Evolutionary conservation across 2,113 vertebrate species (phyloP).

Genomic region (Mus spicilegus): DNA sequence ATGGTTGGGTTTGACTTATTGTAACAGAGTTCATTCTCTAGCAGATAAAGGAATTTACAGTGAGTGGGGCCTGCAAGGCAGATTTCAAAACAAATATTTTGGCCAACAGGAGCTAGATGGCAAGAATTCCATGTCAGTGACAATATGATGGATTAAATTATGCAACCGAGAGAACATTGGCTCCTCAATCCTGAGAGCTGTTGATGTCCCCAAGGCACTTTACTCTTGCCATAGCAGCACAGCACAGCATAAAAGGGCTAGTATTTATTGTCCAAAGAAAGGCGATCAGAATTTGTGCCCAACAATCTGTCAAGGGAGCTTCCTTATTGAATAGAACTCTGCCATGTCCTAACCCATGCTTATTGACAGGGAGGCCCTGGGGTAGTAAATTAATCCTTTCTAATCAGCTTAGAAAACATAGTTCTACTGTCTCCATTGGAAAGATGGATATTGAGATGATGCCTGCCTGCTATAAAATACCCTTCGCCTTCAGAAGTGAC

Average conservation of each 20-base stretch:
- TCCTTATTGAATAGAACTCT: constrained; percentile 3
- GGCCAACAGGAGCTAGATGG: background rate
- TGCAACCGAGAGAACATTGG: background rate
- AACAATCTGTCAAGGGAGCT: background rate
- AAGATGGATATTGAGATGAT: background rate
- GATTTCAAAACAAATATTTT: constrained; percentile 47
- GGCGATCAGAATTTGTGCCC: constrained; percentile 27
- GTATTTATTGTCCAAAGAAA: constrained; percentile 51
- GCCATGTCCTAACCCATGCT: constrained; percentile 1
- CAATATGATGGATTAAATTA: constrained; percentile 19
- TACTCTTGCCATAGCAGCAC: background rate
- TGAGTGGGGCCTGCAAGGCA: background rate
- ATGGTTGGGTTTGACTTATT: background rate
- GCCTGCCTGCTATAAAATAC: background rate
- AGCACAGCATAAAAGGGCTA: constrained; percentile 43
- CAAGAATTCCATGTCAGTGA: constrained; percentile 4
- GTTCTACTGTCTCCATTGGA: background rate
- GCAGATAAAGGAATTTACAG: background rate
- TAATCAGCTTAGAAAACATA: constrained; percentile 42
- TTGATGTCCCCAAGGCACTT: background rate
- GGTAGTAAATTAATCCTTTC: constrained; percentile 39
- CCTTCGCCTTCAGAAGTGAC: background rate
- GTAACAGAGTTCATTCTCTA: background rate
- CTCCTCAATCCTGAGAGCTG: constrained; percentile 7
- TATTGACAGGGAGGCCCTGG: background rate